Evolutionary conservation across 2,797 vertebrate species (phyloP).

Genomic region (Sphaeramia orbicularis): DNA sequence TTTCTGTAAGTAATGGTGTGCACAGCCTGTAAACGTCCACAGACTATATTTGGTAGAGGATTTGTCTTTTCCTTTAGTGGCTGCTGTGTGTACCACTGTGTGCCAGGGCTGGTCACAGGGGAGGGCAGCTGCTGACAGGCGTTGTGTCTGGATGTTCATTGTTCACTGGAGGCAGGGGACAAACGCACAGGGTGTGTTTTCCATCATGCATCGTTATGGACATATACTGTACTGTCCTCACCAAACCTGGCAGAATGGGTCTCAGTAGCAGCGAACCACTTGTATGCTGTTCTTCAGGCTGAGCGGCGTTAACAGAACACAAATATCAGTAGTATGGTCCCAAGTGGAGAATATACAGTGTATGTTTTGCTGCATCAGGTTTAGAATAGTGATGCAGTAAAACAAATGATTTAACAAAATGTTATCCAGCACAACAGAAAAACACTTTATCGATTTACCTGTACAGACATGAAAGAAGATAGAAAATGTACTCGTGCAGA

Average conservation of each 20-base stretch:
- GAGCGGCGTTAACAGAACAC: conserved; percentile 15
- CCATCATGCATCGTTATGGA: conserved; percentile 29
- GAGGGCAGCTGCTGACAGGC: conserved; percentile 60
- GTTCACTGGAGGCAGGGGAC: conserved; percentile 54
- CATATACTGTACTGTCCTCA: conserved; percentile 26
- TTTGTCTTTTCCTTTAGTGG: conserved; percentile 28
- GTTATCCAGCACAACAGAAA: no score
- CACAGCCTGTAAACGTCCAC: neutral
- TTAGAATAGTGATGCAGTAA: neutral
- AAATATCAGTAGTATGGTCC: conserved; percentile 4
- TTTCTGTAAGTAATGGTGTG: neutral
- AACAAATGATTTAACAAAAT: no score
- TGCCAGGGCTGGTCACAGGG: conserved; percentile 52
- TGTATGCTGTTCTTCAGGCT: conserved; percentile 21
- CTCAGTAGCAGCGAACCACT: conserved; percentile 21
- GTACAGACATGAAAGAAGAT: no score
- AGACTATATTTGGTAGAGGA: conserved; percentile 16
- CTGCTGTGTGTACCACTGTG: conserved; percentile 56
- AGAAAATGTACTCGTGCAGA: no score
- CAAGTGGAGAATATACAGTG: neutral
- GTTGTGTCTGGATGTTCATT: conserved; percentile 62
- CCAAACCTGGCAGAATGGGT: conserved; percentile 43
- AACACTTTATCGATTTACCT: no score
- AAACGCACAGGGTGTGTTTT: conserved; percentile 47
- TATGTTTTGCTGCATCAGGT: neutral